Percentiles rank a stretch among this genome's conserved stretches.
phyloP scores from a whole-genome alignment of 2,888 invertebrate genomes.

The Sclerodermus sp. region DNA sequence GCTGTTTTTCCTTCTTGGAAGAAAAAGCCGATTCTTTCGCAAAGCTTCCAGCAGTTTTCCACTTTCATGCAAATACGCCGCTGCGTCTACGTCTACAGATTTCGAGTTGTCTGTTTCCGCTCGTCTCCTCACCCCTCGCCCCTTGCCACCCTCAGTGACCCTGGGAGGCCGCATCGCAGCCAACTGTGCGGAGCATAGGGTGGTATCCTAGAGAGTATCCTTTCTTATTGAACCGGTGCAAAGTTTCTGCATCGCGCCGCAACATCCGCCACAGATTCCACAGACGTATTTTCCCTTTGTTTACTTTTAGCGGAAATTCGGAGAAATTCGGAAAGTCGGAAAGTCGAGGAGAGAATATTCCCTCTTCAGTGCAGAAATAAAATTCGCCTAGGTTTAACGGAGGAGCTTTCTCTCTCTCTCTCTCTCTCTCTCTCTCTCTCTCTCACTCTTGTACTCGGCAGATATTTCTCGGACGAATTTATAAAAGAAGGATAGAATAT shows the following conservation, averaged over 20 bases:
- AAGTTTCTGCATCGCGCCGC: constrained; percentile 20
- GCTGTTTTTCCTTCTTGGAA: too few species aligned
- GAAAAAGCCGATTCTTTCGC: too few species aligned
- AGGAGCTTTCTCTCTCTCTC: too few species aligned
- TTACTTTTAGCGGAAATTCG: constrained; percentile 11
- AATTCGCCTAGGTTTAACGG: too few species aligned
- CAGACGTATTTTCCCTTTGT: constrained; percentile 36
- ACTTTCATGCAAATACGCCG: constrained; percentile 35
- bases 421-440: too few species aligned
- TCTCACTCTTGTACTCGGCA: too few species aligned
- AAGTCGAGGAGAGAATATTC: too few species aligned
- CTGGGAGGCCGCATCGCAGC: neutral
- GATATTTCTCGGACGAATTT: too few species aligned
- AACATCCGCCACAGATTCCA: constrained; percentile 9
- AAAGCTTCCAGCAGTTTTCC: constrained; percentile 17
- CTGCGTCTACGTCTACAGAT: constrained; percentile 1
- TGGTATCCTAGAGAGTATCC: constrained; percentile 3
- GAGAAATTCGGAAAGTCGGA: neutral
- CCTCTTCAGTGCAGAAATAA: too few species aligned
- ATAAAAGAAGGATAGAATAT: too few species aligned
- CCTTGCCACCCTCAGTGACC: constrained; percentile 3
- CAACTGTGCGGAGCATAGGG: too few species aligned
- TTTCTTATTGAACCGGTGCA: constrained; percentile 24
- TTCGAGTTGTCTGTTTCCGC: constrained; percentile 7
- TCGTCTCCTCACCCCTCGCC: neutral